Percentiles rank a stretch among this genome's conserved stretches.
These are phyloP conservation scores for Pterostichus madidus DNA, from an alignment of 2,888 invertebrate species.

Conservation along the genomic window DNA sequence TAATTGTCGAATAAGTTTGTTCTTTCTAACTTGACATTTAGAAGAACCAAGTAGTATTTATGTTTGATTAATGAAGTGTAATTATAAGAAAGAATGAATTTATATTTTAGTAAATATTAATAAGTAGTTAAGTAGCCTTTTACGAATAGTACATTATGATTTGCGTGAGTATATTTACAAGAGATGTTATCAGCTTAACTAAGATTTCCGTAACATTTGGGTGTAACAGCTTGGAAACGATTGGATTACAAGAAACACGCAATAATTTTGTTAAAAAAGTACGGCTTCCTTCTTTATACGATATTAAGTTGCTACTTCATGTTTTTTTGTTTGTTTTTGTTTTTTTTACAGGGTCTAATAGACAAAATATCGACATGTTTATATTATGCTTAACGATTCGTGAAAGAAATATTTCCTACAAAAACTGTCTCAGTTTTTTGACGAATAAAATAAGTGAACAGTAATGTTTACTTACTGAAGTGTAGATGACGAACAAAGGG, in stretches of 20 bases:
- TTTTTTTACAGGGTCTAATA: not conserved
- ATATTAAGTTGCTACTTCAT: not conserved
- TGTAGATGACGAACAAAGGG: no score
- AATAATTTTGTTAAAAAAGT: conserved; percentile 24
- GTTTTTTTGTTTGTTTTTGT: not conserved
- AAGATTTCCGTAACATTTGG: conserved; percentile 54
- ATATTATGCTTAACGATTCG: not conserved
- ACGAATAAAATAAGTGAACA: not conserved
- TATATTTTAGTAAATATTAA: not conserved
- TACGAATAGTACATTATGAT: not conserved
- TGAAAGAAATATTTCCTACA: not conserved
- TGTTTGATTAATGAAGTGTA: not conserved
- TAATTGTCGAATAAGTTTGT: no score
- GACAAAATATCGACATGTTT: conserved; percentile 1
- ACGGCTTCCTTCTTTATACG: conserved; percentile 6
- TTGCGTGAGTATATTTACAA: conserved; percentile 45
- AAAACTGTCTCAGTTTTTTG: not conserved
- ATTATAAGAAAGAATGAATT: conserved; percentile 13
- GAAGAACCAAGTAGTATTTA: not conserved
- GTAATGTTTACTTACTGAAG: conserved; percentile 1
- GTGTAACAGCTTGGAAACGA: conserved; percentile 33
- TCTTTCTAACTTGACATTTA: no score
- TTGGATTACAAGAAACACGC: conserved; percentile 32
- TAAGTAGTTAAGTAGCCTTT: conserved; percentile 4
- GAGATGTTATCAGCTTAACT: conserved; percentile 46